Evolutionary conservation across 2,797 vertebrate genomes (phyloP), one percentile per base, ranked within the genome.

Genomic region (Mus caroli): DNA sequence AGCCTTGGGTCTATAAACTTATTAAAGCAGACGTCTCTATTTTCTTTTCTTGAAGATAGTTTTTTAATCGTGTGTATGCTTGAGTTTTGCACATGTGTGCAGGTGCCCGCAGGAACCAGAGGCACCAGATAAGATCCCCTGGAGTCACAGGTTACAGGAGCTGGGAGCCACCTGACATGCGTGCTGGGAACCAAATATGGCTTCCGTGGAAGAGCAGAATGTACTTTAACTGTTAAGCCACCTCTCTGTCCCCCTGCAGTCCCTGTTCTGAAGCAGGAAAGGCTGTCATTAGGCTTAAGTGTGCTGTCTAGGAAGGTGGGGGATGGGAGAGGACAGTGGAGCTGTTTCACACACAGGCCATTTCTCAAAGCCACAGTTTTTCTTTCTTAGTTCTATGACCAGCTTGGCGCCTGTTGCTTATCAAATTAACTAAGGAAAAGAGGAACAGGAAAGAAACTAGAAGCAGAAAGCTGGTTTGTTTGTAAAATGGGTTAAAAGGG

Each of bases 401-500:
- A 80, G 56, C 71, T 43, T 11, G 20, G 64, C 0, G 4, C 76
- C 94, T 92, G 24, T 15, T 79, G 43, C 88, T 94, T 64, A 69
- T 93, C 89, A 84, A 50, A 37, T 6, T 6, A 83, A 82, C 79
- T 40, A 31, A 80, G 90, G 85, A 73, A 80, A 85, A 75, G n/a
- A 79, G 73, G 62, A 86, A 92, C 92, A 76, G 0, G 17, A 92
- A 93, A 77, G 46, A 91, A 87, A 88, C 43, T 71, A 46, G 60
- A 56, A 94, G 37, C 64, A 56, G 77, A 89, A 91, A 95, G 88
- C 43, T 46, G 19, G 88, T 77, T 46, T 58, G 78, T 93, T 95
- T 80, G 54, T 69, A 64, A 92, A 82, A 62, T 31, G 50, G 50
- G 76, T 56, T 69, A 69, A 80, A 80, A 58, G 46, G n/a, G 73